Evolutionary conservation across 2,113 vertebrate species (phyloP).

Genomic region (Felis catus): F.catus_Fca126_mat1.0 CM031426.1:26275501-26276000

Average conservation of each 20-base stretch:
- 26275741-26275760: background rate
- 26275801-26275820: background rate
- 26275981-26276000: background rate
- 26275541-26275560: too few species aligned
- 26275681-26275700: constrained; percentile 10
- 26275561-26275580: too few species aligned
- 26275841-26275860: background rate
- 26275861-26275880: background rate
- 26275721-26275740: background rate
- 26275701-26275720: constrained; percentile 25
- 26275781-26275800: background rate
- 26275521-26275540: too few species aligned
- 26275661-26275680: background rate
- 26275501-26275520: too few species aligned
- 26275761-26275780: background rate
- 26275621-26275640: background rate
- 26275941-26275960: background rate
- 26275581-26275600: background rate
- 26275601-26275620: background rate
- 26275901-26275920: background rate
- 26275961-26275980: background rate
- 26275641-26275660: background rate
- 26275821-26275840: background rate
- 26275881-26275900: background rate
- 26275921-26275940: background rate